Evolutionary conservation across 2,888 invertebrate genomes (phyloP), one percentile per base, ranked within the genome.

Genomic region (Cerastis leucographa): DNA sequence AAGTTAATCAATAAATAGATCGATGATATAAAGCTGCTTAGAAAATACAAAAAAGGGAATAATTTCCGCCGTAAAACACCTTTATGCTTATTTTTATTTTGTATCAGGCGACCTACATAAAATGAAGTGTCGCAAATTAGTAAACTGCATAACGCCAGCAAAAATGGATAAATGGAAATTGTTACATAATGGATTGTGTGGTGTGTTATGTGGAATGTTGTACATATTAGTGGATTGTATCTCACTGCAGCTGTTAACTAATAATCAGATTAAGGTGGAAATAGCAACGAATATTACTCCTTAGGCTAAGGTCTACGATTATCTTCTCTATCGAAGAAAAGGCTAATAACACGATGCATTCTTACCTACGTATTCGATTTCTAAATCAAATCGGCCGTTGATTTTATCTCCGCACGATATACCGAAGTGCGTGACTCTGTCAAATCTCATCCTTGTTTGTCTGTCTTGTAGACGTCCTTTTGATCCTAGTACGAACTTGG

Each of bases 401-500:
- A 98, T 97, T 87, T 97, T 97, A 91, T 99, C 99, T 3, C 97
- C 98, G 35, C 98, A 97, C 0, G 99, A 97, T 84, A 99, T 98
- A 6, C 99, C 98, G 89, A 99, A 97, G 90, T 97, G 97, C 0
- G 97, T 97, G 0, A 99, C 95, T 87, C 93, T 96, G 85, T 97
- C 93, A 49, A 97, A 90, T 0, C 97, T 95, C 65, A 99, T 94
- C 6, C 97, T 94, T 40, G 87, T 92, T 93, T 99, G 99, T 74
- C 96, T 97, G 92, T 99, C 99, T 95, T 99, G 99, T 51, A 99
- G 93, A 40, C 98, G 97, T 5, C 99, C 99, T 95, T 98, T 99
- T 6, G 98, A 97, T 6, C 97, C 97, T 54, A 98, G 94, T 85
- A 98, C 97, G 92, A 99, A 99, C 94, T 99, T 99, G 17, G 99